Percentiles rank a stretch among this genome's conserved stretches.
phyloP scores from a whole-genome alignment of 2,113 vertebrate species.

The Eclectus roratus region DNA sequence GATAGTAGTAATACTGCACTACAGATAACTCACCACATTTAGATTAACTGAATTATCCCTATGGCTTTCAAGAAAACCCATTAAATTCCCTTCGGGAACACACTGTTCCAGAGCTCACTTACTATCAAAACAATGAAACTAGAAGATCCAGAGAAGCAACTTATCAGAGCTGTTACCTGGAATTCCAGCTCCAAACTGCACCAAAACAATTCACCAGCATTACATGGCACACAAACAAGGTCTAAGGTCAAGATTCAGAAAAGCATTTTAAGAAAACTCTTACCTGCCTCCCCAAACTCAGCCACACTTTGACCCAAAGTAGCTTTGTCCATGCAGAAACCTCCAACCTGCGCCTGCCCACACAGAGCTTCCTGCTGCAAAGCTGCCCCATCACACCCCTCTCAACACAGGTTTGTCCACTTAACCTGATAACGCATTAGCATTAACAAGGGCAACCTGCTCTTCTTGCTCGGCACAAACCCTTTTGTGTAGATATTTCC shows the following conservation, averaged over 20 bases:
- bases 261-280: neutral
- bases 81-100: neutral
- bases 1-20: rapidly evolving
- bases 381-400: too few species aligned
- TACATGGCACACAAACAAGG: rapidly evolving
- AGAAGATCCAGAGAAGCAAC: neutral
- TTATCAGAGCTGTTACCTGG: rapidly evolving
- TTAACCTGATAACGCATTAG: rapidly evolving
- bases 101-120: neutral
- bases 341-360: rapidly evolving
- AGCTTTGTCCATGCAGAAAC: rapidly evolving
- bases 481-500: neutral
- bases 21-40: rapidly evolving
- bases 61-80: neutral
- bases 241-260: too few species aligned
- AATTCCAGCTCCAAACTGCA: neutral
- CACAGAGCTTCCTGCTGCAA: rapidly evolving
- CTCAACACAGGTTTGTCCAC: rapidly evolving
- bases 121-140: neutral
- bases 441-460: neutral
- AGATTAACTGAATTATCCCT: neutral
- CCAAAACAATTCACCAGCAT: neutral
- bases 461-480: neutral
- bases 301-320: rapidly evolving
- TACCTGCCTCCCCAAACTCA: neutral